Conservation (phyloP, 2,797 vertebrate species). For the Sebastes trivittatus region DNA sequence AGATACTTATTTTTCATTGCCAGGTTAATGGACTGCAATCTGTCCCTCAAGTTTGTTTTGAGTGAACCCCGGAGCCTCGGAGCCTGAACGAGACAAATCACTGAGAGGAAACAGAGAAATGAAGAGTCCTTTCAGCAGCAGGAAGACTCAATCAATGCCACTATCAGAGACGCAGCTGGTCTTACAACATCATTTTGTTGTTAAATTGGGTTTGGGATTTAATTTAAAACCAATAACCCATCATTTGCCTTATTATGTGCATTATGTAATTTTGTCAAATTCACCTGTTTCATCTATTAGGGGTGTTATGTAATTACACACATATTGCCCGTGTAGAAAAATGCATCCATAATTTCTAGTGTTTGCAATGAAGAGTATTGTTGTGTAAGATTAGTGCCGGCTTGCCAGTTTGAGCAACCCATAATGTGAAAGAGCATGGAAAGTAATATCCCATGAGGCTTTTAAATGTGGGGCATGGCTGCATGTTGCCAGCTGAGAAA, state of each 20-base stretch:
- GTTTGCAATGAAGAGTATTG: constrained; percentile 1
- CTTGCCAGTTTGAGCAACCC: not conserved
- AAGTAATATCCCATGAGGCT: constrained; percentile 27
- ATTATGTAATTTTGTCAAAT: not conserved
- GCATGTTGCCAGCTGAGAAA: constrained; percentile 45
- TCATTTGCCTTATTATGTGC: not conserved
- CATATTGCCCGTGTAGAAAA: not conserved
- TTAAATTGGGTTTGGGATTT: constrained; percentile 5
- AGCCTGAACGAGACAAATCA: not conserved
- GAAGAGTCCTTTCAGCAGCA: constrained; percentile 2
- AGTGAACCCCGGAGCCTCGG: constrained; percentile 10
- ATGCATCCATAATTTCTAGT: constrained; percentile 1
- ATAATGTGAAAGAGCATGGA: constrained; percentile 17
- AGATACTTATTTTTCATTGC: not conserved
- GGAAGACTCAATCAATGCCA: not conserved
- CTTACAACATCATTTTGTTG: not conserved
- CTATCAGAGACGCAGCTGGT: not conserved
- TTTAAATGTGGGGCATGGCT: constrained; percentile 24
- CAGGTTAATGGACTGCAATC: constrained; percentile 9
- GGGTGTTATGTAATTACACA: not conserved
- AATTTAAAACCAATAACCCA: not conserved
- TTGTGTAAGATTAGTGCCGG: constrained; percentile 22
- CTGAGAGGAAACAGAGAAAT: constrained; percentile 4
- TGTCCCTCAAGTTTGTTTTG: not conserved
- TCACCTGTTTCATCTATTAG: not conserved